These are phyloP conservation scores for Syngnathus rostellatus DNA, from an alignment of 2,797 vertebrate species.

Conservation along the genomic window DNA sequence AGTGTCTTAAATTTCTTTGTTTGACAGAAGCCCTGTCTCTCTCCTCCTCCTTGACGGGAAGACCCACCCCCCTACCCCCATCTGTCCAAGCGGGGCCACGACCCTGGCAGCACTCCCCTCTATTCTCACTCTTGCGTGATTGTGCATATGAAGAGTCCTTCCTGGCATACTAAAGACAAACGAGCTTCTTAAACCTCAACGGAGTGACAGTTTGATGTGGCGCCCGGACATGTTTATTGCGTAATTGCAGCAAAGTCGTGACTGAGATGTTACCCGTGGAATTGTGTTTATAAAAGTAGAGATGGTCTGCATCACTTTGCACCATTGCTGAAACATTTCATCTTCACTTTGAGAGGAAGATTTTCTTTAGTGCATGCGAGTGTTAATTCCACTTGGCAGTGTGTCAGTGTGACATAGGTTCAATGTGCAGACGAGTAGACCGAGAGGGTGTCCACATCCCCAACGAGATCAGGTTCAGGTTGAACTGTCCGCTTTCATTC, in stretches of 20 bases:
- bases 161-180: constrained; percentile 81
- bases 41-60: constrained; percentile 82
- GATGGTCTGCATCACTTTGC: constrained; percentile 28
- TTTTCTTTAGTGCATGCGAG: constrained; percentile 8
- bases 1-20: constrained; percentile 93
- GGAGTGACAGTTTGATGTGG: constrained; percentile 79
- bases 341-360: constrained; percentile 31
- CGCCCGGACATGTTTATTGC: constrained; percentile 82
- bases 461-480: constrained; percentile 37
- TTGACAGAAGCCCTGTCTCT: constrained; percentile 92
- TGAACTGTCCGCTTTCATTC: constrained; percentile 49
- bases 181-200: constrained; percentile 83
- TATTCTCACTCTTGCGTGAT: constrained; percentile 77
- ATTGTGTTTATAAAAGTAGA: constrained; percentile 52
- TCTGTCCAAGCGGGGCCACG: constrained; percentile 83
- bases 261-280: constrained; percentile 48
- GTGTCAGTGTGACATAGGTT: constrained; percentile 20
- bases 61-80: constrained; percentile 66
- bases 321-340: constrained; percentile 38
- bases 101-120: constrained; percentile 79
- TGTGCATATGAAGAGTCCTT: constrained; percentile 89
- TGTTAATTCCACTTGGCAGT: constrained; percentile 11
- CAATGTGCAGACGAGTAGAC: constrained; percentile 24
- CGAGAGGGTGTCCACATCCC: constrained; percentile 34
- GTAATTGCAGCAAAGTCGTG: constrained; percentile 26